These are phyloP conservation scores for Apocrypta bakeri DNA, from an alignment of 1,140 invertebrate species.

Conservation along the genomic window DNA sequence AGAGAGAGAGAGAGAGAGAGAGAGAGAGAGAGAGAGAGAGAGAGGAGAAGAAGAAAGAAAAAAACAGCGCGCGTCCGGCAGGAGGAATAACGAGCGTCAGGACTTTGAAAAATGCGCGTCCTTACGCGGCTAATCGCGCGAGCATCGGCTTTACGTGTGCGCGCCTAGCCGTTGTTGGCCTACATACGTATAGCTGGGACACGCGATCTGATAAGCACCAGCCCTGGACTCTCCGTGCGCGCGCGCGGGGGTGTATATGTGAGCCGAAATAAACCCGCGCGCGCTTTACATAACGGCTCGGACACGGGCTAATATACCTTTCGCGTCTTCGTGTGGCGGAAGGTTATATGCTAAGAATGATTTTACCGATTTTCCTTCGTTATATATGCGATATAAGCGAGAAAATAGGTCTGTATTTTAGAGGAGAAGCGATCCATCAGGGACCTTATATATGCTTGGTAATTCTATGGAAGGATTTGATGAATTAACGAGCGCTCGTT, in stretches of 20 bases:
- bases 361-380: not conserved
- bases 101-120: constrained; percentile 36
- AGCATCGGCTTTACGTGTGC: constrained; percentile 46
- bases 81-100: constrained; percentile 1
- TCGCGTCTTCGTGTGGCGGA: too few relatives aligned
- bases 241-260: too few relatives aligned
- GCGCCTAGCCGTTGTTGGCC: constrained; percentile 52
- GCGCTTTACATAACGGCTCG: not conserved
- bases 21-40: not conserved
- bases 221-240: not conserved
- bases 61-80: not conserved
- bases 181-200: constrained; percentile 17
- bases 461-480: too few relatives aligned
- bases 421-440: too few relatives aligned
- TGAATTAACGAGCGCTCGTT: too few relatives aligned
- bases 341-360: not conserved
- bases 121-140: constrained; percentile 23
- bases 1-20: not conserved
- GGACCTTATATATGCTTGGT: too few relatives aligned
- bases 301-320: not conserved
- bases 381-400: too few relatives aligned
- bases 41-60: not conserved
- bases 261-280: not conserved
- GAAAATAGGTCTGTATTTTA: not conserved
- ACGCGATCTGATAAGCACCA: constrained; percentile 29